Evolutionary conservation across 2,113 vertebrate genomes (phyloP).

Genomic region (Alouatta palliata): DNA sequence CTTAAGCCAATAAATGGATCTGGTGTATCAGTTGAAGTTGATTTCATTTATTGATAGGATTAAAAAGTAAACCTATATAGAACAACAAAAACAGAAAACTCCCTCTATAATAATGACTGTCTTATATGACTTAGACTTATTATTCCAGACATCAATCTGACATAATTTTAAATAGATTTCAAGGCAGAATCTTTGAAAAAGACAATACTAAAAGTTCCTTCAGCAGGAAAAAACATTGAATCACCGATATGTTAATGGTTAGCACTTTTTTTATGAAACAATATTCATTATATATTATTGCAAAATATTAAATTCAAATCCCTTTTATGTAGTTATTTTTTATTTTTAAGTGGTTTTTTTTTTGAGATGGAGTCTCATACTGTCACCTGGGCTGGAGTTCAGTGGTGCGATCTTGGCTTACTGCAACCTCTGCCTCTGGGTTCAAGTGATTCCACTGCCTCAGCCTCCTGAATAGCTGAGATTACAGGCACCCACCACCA

Average conservation of each 20-base stretch:
- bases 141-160: not conserved
- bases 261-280: not conserved
- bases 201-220: not conserved
- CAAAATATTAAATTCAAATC: not conserved
- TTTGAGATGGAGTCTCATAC: too few species aligned
- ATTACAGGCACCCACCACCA: too few species aligned
- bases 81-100: not conserved
- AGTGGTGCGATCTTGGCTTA: too few species aligned
- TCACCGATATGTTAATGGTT: not conserved
- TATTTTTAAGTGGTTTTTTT: too few species aligned
- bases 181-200: not conserved
- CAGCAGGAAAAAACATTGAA: rapidly evolving
- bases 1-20: not conserved
- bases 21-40: not conserved
- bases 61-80: not conserved
- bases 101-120: not conserved
- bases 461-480: too few species aligned
- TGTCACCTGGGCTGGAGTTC: too few species aligned
- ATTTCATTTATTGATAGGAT: not conserved
- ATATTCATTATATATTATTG: not conserved
- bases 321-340: not conserved
- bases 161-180: not conserved
- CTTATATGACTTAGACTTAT: not conserved
- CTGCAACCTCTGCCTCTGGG: too few species aligned
- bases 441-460: too few species aligned